Evolutionary conservation across 2,888 invertebrate genomes (phyloP).

Genomic region (Oxytorus armatus): DNA sequence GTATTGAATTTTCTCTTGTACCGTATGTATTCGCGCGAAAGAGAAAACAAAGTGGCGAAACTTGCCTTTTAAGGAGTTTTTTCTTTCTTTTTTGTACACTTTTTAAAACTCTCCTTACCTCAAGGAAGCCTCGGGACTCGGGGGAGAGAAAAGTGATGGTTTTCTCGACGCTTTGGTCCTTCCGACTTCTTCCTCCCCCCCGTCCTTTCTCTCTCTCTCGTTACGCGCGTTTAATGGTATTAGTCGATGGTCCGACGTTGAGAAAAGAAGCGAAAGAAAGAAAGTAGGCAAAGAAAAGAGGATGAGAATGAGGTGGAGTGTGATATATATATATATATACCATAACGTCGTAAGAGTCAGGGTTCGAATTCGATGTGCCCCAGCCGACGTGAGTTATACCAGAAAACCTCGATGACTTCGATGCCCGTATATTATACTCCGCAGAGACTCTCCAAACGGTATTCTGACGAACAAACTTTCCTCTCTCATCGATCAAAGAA

Average conservation of each 20-base stretch:
- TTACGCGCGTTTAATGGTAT: conserved; percentile 71
- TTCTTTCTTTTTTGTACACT: conserved; percentile 69
- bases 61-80: conserved; percentile 79
- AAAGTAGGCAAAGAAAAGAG: conserved; percentile 39
- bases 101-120: conserved; percentile 66
- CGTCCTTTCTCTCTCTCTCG: conserved; percentile 31
- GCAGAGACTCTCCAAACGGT: conserved; percentile 48
- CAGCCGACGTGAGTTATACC: conserved; percentile 42
- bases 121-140: conserved; percentile 21
- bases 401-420: conserved; percentile 53
- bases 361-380: conserved; percentile 64
- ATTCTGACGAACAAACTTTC: conserved; percentile 64
- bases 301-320: conserved; percentile 27
- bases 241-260: conserved; percentile 64
- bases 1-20: conserved; percentile 38
- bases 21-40: conserved; percentile 56
- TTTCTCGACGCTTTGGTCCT: conserved; percentile 46
- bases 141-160: neutral
- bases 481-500: conserved; percentile 68
- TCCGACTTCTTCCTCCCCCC: conserved; percentile 43
- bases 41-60: conserved; percentile 73
- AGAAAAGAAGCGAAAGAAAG: conserved; percentile 44
- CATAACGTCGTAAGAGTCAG: conserved; percentile 67
- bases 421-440: conserved; percentile 25
- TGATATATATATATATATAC: conserved; percentile 23